phyloP scores from a whole-genome alignment of 1,140 invertebrate genomes.

The Drosophila kanapiae region DNA sequence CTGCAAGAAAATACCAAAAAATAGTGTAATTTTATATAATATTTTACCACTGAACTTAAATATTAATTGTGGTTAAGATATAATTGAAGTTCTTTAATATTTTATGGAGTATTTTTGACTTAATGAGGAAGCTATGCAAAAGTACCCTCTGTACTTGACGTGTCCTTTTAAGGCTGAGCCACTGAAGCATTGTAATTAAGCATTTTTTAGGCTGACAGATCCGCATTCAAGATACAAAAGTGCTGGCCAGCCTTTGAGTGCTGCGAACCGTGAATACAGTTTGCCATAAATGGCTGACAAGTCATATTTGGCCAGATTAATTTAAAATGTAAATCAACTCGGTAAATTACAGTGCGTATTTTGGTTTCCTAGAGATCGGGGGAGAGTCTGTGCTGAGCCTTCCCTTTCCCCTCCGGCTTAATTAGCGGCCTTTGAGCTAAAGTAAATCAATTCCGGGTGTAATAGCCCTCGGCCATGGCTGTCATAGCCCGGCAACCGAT shows the following conservation, averaged over 20 bases:
- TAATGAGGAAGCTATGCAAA: not conserved
- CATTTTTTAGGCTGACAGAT: not conserved
- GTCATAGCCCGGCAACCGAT: conserved; percentile 48
- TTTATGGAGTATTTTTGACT: not conserved
- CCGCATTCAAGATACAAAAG: conserved; percentile 39
- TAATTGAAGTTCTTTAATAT: not conserved
- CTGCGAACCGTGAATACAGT: conserved; percentile 41
- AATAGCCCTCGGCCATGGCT: conserved; percentile 56
- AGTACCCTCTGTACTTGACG: not conserved
- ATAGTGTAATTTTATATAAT: too few relatives aligned
- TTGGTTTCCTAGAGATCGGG: conserved; percentile 16
- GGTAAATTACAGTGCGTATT: conserved; percentile 28
- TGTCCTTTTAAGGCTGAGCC: not conserved
- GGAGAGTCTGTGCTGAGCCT: not conserved
- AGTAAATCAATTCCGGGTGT: conserved; percentile 60
- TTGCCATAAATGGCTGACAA: conserved; percentile 29
- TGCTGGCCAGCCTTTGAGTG: conserved; percentile 33
- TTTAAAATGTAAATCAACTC: conserved; percentile 40
- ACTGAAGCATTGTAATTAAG: not conserved
- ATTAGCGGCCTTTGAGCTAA: conserved; percentile 50
- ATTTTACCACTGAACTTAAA: too few relatives aligned
- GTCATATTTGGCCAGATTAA: conserved; percentile 58
- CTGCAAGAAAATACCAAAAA: not conserved
- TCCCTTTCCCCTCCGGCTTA: conserved; percentile 24
- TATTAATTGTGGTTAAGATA: too few relatives aligned